Evolutionary conservation across 1,140 invertebrate genomes (phyloP), one percentile per base, ranked within the genome.

Genomic region (Lasioglossum baleicum): DNA sequence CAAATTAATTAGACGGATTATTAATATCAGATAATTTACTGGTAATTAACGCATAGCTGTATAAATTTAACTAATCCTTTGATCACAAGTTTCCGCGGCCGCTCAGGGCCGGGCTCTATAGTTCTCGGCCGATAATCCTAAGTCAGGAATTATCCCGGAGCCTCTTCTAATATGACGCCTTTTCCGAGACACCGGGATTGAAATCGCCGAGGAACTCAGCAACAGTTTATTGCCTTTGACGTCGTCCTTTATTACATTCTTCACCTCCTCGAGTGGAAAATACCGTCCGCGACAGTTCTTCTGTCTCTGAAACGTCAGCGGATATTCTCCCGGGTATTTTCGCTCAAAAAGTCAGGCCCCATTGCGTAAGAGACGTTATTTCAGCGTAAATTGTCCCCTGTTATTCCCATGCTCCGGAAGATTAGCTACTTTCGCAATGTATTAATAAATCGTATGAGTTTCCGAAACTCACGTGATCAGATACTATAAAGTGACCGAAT

Each of bases 201-300:
- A 31, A 60, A 69, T 67, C n/a, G 48, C 35, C 65, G 44, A 78
- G 63, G 48, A 69, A 77, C 44, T 63, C 26, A 13, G 31, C 22
- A 60, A 82, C 56, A 56, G 74, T 83, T 83, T 73, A 79, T 83
- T 74, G 72, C 66, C 40, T 73, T 74, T 48, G 72, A 74, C 63
- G 53, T 70, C 51, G 65, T 42, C 31, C 60, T 66, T 84, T 80
- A 83, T 83, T 82, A 58, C 75, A 83, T 82, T 83, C 80, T 53
- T 48, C 15, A 42, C 13, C 53, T 26, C 42, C 7, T 6, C 8
- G 17, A 8, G 4, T 3, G 20, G 26, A 51, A 70, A 44, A 44
- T 63, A 48, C 31, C 56, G 31, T 17, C 26, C 8, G 40, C 53
- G 58, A 31, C 44, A 40, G 15, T 42, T 10, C 26, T 31, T 53